A percentile compares a stretch with the other conserved stretches of the same genome.
Evolutionary conservation across 2,797 vertebrate genomes (phyloP).

Genomic region (Staurois parvus): DNA sequence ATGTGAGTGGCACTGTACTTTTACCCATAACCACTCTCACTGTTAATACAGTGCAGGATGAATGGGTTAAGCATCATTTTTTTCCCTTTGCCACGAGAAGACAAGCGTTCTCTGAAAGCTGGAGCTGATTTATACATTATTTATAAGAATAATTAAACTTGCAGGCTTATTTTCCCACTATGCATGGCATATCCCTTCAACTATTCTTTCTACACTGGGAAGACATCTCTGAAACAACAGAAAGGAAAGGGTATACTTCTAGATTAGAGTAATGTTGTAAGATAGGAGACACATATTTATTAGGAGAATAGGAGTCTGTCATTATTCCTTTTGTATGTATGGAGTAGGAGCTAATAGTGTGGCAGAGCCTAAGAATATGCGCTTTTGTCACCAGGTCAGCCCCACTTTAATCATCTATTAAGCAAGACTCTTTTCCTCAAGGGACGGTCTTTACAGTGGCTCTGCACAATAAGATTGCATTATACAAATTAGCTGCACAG

Average conservation of each 20-base stretch:
- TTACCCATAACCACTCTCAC: neutral
- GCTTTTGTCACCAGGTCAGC: neutral
- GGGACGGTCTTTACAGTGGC: neutral
- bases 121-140: constrained; percentile 62
- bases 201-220: constrained; percentile 58
- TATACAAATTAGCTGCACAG: constrained; percentile 1
- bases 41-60: constrained; percentile 28
- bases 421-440: neutral
- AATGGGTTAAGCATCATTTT: constrained; percentile 61
- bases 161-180: constrained; percentile 62
- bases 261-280: constrained; percentile 25
- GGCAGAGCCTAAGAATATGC: neutral
- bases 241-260: constrained; percentile 34
- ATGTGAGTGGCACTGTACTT: neutral
- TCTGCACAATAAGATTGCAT: constrained; percentile 4
- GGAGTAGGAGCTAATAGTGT: neutral
- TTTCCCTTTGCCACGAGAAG: constrained; percentile 53
- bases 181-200: constrained; percentile 59
- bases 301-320: neutral
- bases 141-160: constrained; percentile 64
- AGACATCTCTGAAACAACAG: constrained; percentile 58
- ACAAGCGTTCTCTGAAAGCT: constrained; percentile 61
- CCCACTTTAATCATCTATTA: neutral
- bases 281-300: constrained; percentile 30
- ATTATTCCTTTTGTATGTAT: constrained; percentile 13